These are phyloP conservation scores for Beris chalybata DNA, from an alignment of 2,888 invertebrate genomes.

Conservation along the genomic window DNA sequence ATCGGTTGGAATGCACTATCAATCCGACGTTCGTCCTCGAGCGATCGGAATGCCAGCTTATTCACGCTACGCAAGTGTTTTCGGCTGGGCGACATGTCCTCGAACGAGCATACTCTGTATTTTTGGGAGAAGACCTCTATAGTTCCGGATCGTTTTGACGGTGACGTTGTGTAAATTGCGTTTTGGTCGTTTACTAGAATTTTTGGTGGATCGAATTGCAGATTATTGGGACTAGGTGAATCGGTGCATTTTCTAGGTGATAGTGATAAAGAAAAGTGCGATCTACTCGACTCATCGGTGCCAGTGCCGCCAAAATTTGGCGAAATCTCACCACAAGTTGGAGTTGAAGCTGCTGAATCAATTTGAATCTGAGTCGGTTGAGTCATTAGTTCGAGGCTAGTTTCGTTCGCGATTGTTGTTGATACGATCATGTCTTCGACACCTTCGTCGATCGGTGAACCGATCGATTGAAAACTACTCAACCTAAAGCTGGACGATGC, in stretches of 20 bases:
- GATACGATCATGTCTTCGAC: constrained; percentile 55
- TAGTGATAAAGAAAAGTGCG: constrained; percentile 50
- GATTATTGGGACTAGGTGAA: constrained; percentile 44
- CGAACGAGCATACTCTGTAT: constrained; percentile 56
- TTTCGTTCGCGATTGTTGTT: constrained; percentile 51
- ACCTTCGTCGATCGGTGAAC: constrained; percentile 57
- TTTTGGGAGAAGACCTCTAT: constrained; percentile 57
- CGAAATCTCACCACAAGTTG: constrained; percentile 47
- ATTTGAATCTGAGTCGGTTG: constrained; percentile 40
- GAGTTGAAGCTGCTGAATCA: constrained; percentile 55
- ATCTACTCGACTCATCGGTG: constrained; percentile 20
- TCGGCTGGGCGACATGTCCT: constrained; percentile 54
- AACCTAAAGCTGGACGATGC: constrained; percentile 55
- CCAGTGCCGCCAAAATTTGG: constrained; percentile 50
- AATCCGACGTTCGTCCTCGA: constrained; percentile 56
- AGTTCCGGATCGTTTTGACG: constrained; percentile 55
- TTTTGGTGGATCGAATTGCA: constrained; percentile 56
- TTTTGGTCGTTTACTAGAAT: constrained; percentile 56
- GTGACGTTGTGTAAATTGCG: constrained; percentile 56
- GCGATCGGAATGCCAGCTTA: constrained; percentile 53
- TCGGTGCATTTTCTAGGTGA: constrained; percentile 53
- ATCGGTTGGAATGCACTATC: constrained; percentile 56
- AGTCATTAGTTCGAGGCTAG: constrained; percentile 49
- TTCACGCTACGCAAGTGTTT: constrained; percentile 53
- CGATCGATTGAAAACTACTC: constrained; percentile 56